These are phyloP conservation scores for Muscicapa comitata DNA, from an alignment of 2,797 vertebrate genomes.

Conservation along the genomic window DNA sequence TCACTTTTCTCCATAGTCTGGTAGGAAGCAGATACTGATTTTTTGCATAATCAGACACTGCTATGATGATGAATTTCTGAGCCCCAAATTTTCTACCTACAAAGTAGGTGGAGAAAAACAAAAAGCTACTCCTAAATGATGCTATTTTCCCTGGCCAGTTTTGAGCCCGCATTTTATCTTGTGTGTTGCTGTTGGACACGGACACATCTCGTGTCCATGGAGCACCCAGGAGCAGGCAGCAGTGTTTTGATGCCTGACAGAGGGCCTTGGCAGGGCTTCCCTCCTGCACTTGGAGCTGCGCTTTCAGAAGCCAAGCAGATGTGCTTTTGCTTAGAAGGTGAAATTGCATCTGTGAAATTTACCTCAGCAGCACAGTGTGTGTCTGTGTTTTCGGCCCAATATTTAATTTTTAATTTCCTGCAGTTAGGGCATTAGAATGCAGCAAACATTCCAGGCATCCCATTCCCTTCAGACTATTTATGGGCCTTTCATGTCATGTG, in stretches of 20 bases:
- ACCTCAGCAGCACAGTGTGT: constrained; percentile 13
- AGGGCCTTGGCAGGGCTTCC: constrained; percentile 29
- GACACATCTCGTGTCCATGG: neutral
- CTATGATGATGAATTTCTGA: constrained; percentile 22
- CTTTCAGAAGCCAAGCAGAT: constrained; percentile 54
- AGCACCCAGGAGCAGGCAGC: constrained; percentile 31
- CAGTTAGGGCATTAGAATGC: constrained; percentile 44
- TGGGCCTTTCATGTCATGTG: constrained; percentile 42
- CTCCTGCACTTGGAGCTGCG: neutral
- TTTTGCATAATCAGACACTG: neutral
- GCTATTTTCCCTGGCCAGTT: neutral
- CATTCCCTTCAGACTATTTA: constrained; percentile 61
- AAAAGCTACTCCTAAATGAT: neutral
- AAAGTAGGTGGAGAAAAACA: neutral
- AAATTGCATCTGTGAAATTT: constrained; percentile 63
- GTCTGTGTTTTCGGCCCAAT: constrained; percentile 25
- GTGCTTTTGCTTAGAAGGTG: constrained; percentile 68
- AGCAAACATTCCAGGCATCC: constrained; percentile 57
- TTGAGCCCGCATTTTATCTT: neutral
- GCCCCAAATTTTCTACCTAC: constrained; percentile 38
- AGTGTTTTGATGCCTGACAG: neutral
- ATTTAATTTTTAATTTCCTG: constrained; percentile 66
- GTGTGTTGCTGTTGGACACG: neutral
- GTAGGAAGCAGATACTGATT: constrained; percentile 12
- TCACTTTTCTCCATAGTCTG: constrained; percentile 1